phyloP scores from a whole-genome alignment of 2,797 vertebrate genomes.

The Pelodytes ibericus region DNA sequence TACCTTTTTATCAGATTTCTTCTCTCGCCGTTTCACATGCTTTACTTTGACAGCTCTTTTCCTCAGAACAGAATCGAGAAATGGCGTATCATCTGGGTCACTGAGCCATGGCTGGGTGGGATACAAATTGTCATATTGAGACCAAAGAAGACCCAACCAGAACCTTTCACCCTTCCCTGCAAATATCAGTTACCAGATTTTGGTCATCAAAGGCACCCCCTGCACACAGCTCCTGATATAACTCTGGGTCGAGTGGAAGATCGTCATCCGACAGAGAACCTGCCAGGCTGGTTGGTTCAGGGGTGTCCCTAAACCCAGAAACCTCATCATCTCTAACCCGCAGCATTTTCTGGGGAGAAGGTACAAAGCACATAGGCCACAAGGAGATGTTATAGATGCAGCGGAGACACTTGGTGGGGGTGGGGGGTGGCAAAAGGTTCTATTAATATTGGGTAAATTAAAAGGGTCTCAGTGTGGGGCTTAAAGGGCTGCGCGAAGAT shows the following conservation, averaged over 20 bases:
- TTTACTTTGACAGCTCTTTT: slow-evolving; percentile 95
- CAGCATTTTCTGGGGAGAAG: slow-evolving; percentile 82
- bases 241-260: slow-evolving; percentile 81
- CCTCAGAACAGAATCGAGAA: slow-evolving; percentile 83
- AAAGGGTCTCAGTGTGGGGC: not conserved
- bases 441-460: not conserved
- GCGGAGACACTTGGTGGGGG: not conserved
- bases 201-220: slow-evolving; percentile 79
- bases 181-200: slow-evolving; percentile 64
- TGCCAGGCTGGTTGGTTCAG: slow-evolving; percentile 80
- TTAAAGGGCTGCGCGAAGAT: no score
- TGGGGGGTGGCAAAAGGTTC: no score
- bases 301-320: slow-evolving; percentile 78
- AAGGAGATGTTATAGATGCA: not conserved
- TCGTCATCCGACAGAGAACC: slow-evolving; percentile 87
- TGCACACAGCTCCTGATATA: slow-evolving; percentile 84
- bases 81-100: slow-evolving; percentile 84
- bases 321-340: slow-evolving; percentile 87
- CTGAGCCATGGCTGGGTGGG: slow-evolving; percentile 82
- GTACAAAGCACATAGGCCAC: not conserved
- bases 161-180: not conserved
- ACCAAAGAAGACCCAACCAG: no score
- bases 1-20: slow-evolving; percentile 93
- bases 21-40: slow-evolving; percentile 92
- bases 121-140: not conserved